Percentiles rank a stretch among this genome's conserved stretches.
Evolutionary conservation across 2,888 invertebrate genomes (phyloP).

Genomic region (Bugula neritina): DNA sequence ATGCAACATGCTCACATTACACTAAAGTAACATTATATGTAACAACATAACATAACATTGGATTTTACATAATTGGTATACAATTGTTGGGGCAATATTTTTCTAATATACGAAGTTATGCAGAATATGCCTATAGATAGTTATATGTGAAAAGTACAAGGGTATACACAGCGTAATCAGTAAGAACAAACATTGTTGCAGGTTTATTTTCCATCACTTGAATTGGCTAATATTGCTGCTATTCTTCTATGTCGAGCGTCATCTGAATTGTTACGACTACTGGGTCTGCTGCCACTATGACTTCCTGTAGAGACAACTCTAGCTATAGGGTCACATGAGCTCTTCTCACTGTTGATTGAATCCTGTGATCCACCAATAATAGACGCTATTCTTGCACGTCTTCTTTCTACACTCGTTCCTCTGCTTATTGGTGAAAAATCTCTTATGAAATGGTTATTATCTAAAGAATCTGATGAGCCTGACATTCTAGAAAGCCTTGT

Average conservation of each 20-base stretch:
- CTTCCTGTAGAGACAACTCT: not conserved
- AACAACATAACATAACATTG: too few relatives aligned
- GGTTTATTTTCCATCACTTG: not conserved
- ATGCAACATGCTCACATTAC: too few relatives aligned
- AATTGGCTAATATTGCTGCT: slow-evolving; percentile 3
- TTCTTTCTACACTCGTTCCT: not conserved
- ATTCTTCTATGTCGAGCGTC: slow-evolving; percentile 9
- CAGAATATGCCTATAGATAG: too few relatives aligned
- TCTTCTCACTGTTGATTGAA: not conserved
- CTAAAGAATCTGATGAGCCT: not conserved
- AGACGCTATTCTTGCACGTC: slow-evolving; percentile 11
- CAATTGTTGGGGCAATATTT: too few relatives aligned
- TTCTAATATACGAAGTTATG: too few relatives aligned
- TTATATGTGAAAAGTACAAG: too few relatives aligned
- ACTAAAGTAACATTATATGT: too few relatives aligned
- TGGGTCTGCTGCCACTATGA: slow-evolving; percentile 3
- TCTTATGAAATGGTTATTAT: not conserved
- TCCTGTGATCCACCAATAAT: slow-evolving; percentile 7
- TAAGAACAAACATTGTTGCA: not conserved
- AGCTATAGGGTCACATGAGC: not conserved
- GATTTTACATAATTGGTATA: too few relatives aligned
- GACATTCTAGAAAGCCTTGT: not conserved
- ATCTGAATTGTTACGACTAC: slow-evolving; percentile 3
- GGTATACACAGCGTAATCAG: not conserved
- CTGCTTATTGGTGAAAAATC: not conserved